A percentile compares a stretch with the other conserved stretches of the same genome.
These are phyloP conservation scores for Mola mola DNA, from an alignment of 2,113 vertebrate species.

Conservation along the genomic window DNA sequence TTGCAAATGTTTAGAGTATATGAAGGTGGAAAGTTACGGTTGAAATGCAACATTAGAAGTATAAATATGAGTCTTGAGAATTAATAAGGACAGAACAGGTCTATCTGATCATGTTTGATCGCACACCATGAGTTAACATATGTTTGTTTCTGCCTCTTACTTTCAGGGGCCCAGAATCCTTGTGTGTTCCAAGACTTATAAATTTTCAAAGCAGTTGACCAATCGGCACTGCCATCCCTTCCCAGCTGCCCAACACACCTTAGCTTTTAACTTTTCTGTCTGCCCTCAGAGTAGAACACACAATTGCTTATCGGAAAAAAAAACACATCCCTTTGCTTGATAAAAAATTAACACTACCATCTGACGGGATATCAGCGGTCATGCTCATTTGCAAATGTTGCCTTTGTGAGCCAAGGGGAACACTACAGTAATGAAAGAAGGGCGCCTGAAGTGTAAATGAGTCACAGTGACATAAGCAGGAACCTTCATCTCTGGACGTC, in stretches of 20 bases:
- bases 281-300: slow-evolving; percentile 16
- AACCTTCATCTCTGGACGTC: slow-evolving; percentile 69
- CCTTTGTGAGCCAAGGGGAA: slow-evolving; percentile 55
- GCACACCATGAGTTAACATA: slow-evolving; percentile 72
- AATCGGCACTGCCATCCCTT: slow-evolving; percentile 66
- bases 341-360: slow-evolving; percentile 43
- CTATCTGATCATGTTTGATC: slow-evolving; percentile 4
- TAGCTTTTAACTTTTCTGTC: slow-evolving; percentile 62
- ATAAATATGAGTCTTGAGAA: not conserved
- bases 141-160: slow-evolving; percentile 53
- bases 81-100: not conserved
- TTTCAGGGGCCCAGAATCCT: slow-evolving; percentile 84
- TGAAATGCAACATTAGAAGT: not conserved
- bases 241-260: slow-evolving; percentile 78
- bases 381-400: slow-evolving; percentile 52
- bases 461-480: slow-evolving; percentile 77
- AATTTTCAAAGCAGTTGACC: slow-evolving; percentile 90
- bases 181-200: slow-evolving; percentile 88
- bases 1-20: too few relatives aligned
- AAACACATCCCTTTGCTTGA: not conserved
- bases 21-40: not conserved
- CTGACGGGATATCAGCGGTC: slow-evolving; percentile 52
- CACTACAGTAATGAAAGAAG: slow-evolving; percentile 65
- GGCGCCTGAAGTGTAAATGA: slow-evolving; percentile 77
- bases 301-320: slow-evolving; percentile 29